phyloP scores from a whole-genome alignment of 2,797 vertebrate genomes.

The Lycodopsis pacificus region DNA sequence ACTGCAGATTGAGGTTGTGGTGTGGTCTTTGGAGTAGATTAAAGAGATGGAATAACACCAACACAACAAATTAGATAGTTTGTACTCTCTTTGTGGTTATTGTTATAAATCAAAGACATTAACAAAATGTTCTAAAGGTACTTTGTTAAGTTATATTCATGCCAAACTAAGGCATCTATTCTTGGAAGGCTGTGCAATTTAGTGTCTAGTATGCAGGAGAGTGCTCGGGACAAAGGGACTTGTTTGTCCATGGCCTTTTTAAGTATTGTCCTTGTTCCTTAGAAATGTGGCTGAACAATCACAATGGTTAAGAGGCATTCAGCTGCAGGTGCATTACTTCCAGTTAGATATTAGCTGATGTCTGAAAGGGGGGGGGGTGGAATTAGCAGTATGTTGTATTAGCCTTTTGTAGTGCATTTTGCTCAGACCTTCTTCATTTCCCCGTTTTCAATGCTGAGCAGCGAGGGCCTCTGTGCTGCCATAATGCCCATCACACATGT shows the following conservation, averaged over 20 bases:
- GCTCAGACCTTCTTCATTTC: slow-evolving; percentile 99
- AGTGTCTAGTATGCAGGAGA: slow-evolving; percentile 87
- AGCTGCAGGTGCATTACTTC: slow-evolving; percentile 99
- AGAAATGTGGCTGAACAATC: slow-evolving; percentile 91
- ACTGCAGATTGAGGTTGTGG: slow-evolving; percentile 7
- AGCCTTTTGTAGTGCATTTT: slow-evolving; percentile 99
- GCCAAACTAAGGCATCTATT: slow-evolving; percentile 84
- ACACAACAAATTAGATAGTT: slow-evolving; percentile 79
- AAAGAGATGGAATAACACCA: slow-evolving; percentile 62
- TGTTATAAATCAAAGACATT: slow-evolving; percentile 80
- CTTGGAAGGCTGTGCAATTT: slow-evolving; percentile 86
- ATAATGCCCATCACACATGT: slow-evolving; percentile 98
- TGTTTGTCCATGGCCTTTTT: slow-evolving; percentile 91
- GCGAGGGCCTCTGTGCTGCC: slow-evolving; percentile 97
- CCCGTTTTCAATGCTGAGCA: slow-evolving; percentile 98
- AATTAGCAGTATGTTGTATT: slow-evolving; percentile 99
- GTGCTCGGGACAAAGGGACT: slow-evolving; percentile 88
- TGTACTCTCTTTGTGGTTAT: slow-evolving; percentile 71
- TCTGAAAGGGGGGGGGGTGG: slow-evolving; percentile 93
- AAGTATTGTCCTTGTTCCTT: slow-evolving; percentile 87
- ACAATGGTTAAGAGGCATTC: slow-evolving; percentile 97
- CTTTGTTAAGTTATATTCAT: slow-evolving; percentile 87
- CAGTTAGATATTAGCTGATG: slow-evolving; percentile 95
- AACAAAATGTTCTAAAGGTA: slow-evolving; percentile 80
- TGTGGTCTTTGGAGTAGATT: slow-evolving; percentile 24